Conservation (phyloP, 2,888 invertebrate species). For the Tetragonula carbonaria region DNA sequence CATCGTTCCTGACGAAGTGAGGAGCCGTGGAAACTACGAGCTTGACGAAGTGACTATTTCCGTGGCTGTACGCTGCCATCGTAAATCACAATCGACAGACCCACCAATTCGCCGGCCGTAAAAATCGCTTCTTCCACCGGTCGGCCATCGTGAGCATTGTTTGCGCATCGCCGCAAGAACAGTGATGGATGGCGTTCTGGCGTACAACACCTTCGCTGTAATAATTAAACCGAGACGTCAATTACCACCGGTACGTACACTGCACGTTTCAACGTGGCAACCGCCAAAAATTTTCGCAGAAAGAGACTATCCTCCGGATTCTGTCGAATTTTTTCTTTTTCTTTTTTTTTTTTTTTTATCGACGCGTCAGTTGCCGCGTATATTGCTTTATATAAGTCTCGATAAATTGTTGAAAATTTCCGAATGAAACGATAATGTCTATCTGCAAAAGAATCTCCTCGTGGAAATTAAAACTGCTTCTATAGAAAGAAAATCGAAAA, state of each 20-base stretch:
- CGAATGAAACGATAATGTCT: no score
- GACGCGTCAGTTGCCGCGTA: no score
- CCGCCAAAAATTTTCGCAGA: no score
- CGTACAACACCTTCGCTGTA: slow-evolving; percentile 8
- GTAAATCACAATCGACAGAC: slow-evolving; percentile 67
- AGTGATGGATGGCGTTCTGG: slow-evolving; percentile 16
- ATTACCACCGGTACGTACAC: neutral
- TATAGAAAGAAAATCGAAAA: no score
- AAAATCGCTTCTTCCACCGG: slow-evolving; percentile 60
- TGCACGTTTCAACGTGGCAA: neutral
- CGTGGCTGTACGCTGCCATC: slow-evolving; percentile 47
- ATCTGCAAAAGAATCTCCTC: no score
- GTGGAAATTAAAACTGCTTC: no score
- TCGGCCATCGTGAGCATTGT: slow-evolving; percentile 40
- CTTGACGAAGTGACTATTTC: slow-evolving; percentile 71
- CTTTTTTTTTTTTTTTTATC: no score
- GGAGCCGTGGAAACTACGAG: slow-evolving; percentile 53
- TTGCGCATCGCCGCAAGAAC: slow-evolving; percentile 25
- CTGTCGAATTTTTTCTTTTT: neutral
- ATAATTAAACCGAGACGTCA: slow-evolving; percentile 33
- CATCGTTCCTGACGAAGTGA: slow-evolving; percentile 63
- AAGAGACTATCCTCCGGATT: neutral
- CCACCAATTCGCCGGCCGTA: slow-evolving; percentile 60
- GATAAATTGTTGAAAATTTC: no score
- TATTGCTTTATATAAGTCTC: no score